Evolutionary conservation across 2,888 invertebrate species (phyloP).

Genomic region (Ischnus inquisitorius): DNA sequence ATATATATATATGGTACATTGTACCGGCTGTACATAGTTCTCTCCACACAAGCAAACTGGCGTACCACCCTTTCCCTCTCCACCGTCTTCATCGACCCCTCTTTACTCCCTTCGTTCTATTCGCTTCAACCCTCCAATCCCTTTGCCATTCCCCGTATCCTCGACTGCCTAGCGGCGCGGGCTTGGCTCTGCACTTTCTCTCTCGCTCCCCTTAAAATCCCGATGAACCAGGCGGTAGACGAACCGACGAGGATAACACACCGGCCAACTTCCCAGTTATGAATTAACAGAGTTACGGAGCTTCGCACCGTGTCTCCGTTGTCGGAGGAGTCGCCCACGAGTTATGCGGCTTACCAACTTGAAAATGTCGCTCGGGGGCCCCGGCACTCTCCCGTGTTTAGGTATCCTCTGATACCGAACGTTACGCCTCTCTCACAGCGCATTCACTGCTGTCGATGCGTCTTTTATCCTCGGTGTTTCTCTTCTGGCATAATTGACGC

Average conservation of each 20-base stretch:
- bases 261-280: conserved; percentile 83
- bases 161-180: conserved; percentile 64
- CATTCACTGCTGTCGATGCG: too few relatives aligned
- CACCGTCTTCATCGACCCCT: conserved; percentile 72
- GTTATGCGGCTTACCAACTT: conserved; percentile 83
- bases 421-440: not conserved
- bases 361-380: conserved; percentile 78
- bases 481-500: conserved; percentile 43
- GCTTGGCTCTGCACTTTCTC: conserved; percentile 55
- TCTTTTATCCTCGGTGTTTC: conserved; percentile 10
- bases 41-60: conserved; percentile 71
- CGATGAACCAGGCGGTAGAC: conserved; percentile 61
- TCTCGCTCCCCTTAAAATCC: conserved; percentile 1
- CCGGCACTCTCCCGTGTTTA: not conserved
- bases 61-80: conserved; percentile 77
- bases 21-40: not conserved
- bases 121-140: conserved; percentile 65
- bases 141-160: conserved; percentile 64
- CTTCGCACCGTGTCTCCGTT: conserved; percentile 53
- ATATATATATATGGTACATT: conserved; percentile 12
- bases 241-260: conserved; percentile 46
- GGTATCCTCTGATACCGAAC: not conserved
- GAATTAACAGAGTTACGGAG: conserved; percentile 85
- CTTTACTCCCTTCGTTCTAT: conserved; percentile 64
- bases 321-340: conserved; percentile 67